phyloP scores from a whole-genome alignment of 2,113 vertebrate species.

The Oncorhynchus keta region DNA sequence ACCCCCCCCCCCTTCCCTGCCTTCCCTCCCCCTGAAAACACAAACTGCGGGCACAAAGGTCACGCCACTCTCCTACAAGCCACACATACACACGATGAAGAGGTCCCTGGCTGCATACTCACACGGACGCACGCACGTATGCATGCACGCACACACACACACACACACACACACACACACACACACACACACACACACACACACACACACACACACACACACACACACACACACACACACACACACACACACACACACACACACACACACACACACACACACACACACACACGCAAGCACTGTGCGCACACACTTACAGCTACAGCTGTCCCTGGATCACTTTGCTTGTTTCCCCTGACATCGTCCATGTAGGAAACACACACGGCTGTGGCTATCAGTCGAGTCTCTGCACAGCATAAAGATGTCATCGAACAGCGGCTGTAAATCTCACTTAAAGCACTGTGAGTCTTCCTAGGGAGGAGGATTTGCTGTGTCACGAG shows the following conservation, averaged over 20 bases:
- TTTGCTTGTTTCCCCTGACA: background rate
- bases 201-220: background rate
- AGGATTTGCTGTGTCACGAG: background rate
- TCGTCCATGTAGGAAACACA: background rate
- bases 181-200: background rate
- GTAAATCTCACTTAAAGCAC: background rate
- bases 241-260: background rate
- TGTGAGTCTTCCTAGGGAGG: background rate
- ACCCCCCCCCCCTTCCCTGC: background rate
- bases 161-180: background rate
- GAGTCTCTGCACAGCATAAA: background rate
- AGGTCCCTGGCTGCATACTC: background rate
- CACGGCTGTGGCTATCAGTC: background rate
- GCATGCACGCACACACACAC: background rate
- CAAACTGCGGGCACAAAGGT: constrained; percentile 32
- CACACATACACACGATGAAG: background rate
- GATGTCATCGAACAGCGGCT: background rate
- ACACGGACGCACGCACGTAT: background rate
- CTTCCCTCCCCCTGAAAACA: background rate
- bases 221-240: background rate
- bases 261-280: background rate
- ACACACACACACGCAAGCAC: background rate
- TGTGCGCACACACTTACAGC: background rate
- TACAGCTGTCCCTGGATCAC: background rate
- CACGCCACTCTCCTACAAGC: constrained; percentile 3